phyloP scores from a whole-genome alignment of 2,888 invertebrate genomes.

The Rotaria sp. region DNA sequence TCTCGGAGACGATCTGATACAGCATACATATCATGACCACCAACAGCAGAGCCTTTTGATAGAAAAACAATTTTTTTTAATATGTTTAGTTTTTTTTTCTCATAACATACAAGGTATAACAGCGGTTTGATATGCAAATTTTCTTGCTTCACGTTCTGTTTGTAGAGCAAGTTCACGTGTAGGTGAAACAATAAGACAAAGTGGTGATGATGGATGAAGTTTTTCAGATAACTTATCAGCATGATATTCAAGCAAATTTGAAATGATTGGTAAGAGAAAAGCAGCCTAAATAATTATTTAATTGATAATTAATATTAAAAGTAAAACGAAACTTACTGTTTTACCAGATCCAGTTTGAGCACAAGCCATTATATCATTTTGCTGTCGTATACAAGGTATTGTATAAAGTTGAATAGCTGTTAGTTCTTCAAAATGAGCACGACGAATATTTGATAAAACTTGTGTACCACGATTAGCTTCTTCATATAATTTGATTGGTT shows the following conservation, averaged over 20 bases:
- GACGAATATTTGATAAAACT: slow-evolving; percentile 31
- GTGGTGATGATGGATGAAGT: slow-evolving; percentile 32
- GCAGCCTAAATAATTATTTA: slow-evolving; percentile 25
- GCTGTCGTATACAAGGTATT: slow-evolving; percentile 26
- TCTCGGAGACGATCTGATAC: background rate
- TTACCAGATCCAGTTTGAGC: slow-evolving; percentile 40
- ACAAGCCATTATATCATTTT: slow-evolving; percentile 36
- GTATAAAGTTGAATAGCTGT: slow-evolving; percentile 36
- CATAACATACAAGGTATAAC: slow-evolving; percentile 12
- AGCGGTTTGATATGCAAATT: slow-evolving; percentile 33
- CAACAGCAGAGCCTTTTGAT: background rate
- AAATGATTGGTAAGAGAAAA: slow-evolving; percentile 39
- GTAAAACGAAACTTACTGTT: background rate
- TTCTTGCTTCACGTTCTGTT: slow-evolving; percentile 35
- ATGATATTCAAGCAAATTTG: slow-evolving; percentile 33
- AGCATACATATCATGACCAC: background rate
- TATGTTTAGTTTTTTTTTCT: no score
- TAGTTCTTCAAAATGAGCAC: slow-evolving; percentile 33
- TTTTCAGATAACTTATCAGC: background rate
- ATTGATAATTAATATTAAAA: background rate
- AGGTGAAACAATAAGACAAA: slow-evolving; percentile 35
- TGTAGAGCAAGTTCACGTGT: slow-evolving; percentile 39
- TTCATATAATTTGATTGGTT: slow-evolving; percentile 29
- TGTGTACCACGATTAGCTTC: slow-evolving; percentile 30
- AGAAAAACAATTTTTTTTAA: background rate